Conservation (phyloP, 1,140 invertebrate genomes). For the Diplogasteroides magnus region DNA sequence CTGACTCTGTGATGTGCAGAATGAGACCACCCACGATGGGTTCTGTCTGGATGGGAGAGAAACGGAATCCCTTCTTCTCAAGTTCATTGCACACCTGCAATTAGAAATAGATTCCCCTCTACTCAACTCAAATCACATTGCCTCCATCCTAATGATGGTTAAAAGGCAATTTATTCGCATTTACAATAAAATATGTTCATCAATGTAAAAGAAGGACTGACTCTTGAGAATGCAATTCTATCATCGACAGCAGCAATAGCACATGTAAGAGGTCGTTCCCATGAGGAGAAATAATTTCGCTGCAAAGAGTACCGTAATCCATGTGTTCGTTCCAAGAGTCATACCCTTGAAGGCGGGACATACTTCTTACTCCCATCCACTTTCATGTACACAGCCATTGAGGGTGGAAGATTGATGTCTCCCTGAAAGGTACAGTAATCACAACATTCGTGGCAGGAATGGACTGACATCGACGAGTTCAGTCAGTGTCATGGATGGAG, state of each 20-base stretch:
- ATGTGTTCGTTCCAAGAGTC: not conserved
- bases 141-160: not conserved
- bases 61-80: conserved; percentile 3
- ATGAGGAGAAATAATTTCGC: not conserved
- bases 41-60: not conserved
- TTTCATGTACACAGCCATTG: not conserved
- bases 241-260: conserved; percentile 12
- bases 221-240: not conserved
- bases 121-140: conserved; percentile 7
- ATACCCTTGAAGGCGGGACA: not conserved
- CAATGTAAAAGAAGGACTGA: no score
- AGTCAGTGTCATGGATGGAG: not conserved
- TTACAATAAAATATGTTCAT: no score
- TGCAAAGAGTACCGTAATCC: not conserved
- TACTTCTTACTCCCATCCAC: not conserved
- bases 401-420: not conserved
- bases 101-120: conserved; percentile 1
- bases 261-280: conserved; percentile 6
- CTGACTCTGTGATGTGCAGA: conserved; percentile 13
- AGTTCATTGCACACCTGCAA: conserved; percentile 6
- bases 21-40: conserved; percentile 3
- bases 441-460: not conserved
- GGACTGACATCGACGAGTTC: conserved; percentile 2
- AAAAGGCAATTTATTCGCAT: conserved; percentile 8
- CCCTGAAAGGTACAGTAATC: not conserved